Evolutionary conservation across 2,888 invertebrate genomes (phyloP), one percentile per base, ranked within the genome.

Genomic region (Thyatira batis): DNA sequence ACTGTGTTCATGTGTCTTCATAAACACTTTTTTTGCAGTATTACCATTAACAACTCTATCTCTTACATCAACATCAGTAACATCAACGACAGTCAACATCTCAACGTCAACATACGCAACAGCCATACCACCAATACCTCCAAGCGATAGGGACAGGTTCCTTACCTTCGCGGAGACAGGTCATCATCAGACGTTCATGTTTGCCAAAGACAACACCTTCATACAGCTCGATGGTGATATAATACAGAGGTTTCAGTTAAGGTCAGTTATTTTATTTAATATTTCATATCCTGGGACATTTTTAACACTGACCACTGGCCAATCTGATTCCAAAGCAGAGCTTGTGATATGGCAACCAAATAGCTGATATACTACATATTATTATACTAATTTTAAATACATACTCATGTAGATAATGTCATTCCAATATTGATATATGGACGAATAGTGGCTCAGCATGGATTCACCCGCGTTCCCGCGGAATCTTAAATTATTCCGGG

Each of bases 181-280:
- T 1, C 94, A 96, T 73, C 95, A 96, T 67, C 95, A 95, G 74
- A 97, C 96, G n/a, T 98, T 97, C 82, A 97, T 97, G 95, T 97
- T 97, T 84, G 97, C 97, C 20, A 96, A 97, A 78, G 96, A 96
- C 66, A 97, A 97, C 76, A 97, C 97, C 2, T 97, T 95, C 82
- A 97, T 98, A 76, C 97, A 97, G 81, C 93, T 98, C 50, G 97
- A 97, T 80, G 97, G 97, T n/a, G 95, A 96, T 80, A 95, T 97
- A 60, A 97, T 97, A 78, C 96, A 97, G 78, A 95, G 96, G 55
- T 98, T 97, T 92, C 97, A 97, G 87, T 93, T 97, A 68, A 95
- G 97, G 97, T 97, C 84, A 83, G 83, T 39, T 1, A 30, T n/a
- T 33, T 33, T 33, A 1, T 13, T n/a, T n/a, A n/a, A n/a, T n/a